Evolutionary conservation across 92 coral and sea anemone genomes (phyloP), one percentile per base, ranked within the genome.

Genomic region (Ricordea florida): DNA sequence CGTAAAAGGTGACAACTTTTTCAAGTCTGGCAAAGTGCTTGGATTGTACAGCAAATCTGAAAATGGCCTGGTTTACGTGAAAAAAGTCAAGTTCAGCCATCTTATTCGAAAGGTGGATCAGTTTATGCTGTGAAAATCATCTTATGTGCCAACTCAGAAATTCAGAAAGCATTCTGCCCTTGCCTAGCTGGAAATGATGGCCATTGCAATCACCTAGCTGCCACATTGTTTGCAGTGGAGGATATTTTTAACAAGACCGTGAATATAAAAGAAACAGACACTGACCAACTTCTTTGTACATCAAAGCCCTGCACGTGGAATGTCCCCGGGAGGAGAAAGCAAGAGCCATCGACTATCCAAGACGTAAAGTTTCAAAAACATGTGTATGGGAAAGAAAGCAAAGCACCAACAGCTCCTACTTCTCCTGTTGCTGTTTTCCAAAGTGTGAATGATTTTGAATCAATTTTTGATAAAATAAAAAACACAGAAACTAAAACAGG

Each of bases 111-210:
- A 11, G 24, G 1, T 60, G 77, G 62, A 52, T 22, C 26, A 11
- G 81, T 80, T 7, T 85, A 79, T 36, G 21, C 90, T 34, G 87
- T 85, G 6, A 80, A 80, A 51, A 71, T 85, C 27, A 33, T 70
- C 1, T 21, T 85, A 30, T 6, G 21, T 27, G 42, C 49, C 22
- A 79, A 71, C 56, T 80, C 77, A 10, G 57, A 72, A 44, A 62
- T 85, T 24, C 75, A 71, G 32, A 57, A 42, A 10, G 89, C 87
- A 24, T 80, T 16, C 45, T 85, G 87, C 44, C 76, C 70, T 10
- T 85, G 90, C 32, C 87, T 82, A 41, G 81, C 91, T 35, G 91
- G 87, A 14, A 60, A 56, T 50, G 90, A 85, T 72, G 87, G 90
- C 22, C 41, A 75, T 3, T 78, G 90, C 33, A 85, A 85, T 17